A percentile compares a stretch with the other conserved stretches of the same genome.
phyloP scores from a whole-genome alignment of 2,888 invertebrate genomes.

The Miltochrista miniata region DNA sequence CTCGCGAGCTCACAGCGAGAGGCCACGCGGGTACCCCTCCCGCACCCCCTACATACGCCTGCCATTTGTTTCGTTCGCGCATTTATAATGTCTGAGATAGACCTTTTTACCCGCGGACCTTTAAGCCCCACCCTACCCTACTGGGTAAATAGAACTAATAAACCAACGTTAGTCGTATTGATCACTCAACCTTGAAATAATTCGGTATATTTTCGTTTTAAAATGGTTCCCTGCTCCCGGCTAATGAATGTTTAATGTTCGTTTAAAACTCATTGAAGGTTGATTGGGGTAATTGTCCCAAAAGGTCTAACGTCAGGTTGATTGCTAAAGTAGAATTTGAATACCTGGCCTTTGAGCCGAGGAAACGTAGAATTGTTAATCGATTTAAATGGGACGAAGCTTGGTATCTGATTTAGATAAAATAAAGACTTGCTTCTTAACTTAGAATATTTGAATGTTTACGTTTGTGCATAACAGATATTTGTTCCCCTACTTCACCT shows the following conservation, averaged over 20 bases:
- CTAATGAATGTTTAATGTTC: constrained; percentile 19
- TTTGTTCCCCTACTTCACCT: background rate
- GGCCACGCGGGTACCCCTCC: too few species aligned
- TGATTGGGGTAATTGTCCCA: constrained; percentile 20
- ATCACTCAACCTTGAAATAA: constrained; percentile 13
- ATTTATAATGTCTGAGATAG: too few species aligned
- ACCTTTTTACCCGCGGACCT: too few species aligned
- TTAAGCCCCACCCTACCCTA: too few species aligned
- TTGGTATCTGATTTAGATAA: background rate
- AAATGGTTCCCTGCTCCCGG: constrained; percentile 1
- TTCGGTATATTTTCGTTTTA: constrained; percentile 24
- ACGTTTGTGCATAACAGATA: background rate
- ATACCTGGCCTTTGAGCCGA: background rate
- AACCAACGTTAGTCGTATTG: constrained; percentile 20
- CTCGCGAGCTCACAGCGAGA: too few species aligned
- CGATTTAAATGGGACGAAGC: background rate
- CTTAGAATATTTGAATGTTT: background rate
- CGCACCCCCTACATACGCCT: too few species aligned
- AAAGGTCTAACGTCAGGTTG: background rate
- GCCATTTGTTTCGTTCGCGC: too few species aligned
- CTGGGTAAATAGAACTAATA: constrained; percentile 20
- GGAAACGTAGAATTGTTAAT: constrained; percentile 1
- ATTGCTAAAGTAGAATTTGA: constrained; percentile 1
- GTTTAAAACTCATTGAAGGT: constrained; percentile 12
- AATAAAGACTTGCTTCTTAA: background rate